phyloP scores from a whole-genome alignment of 2,797 vertebrate species.

The Trachops cirrhosus region DNA sequence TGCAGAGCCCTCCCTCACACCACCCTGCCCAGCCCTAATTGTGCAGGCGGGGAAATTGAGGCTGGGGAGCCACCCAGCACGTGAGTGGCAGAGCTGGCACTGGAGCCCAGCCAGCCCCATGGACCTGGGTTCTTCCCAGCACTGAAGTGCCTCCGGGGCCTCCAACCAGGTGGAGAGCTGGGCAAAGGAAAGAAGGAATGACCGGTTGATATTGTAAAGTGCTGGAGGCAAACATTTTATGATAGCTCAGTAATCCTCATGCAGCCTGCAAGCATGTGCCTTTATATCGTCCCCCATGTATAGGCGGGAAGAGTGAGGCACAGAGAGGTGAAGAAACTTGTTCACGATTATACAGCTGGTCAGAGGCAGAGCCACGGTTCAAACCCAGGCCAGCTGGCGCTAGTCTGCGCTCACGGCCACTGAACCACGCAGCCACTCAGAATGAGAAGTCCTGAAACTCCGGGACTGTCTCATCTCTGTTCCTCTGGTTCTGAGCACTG shows the following conservation, averaged over 20 bases:
- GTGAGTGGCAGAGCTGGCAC: neutral
- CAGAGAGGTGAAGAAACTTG: neutral
- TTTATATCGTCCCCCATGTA: neutral
- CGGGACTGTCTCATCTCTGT: neutral
- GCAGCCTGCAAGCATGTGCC: rapidly evolving
- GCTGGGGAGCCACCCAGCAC: neutral
- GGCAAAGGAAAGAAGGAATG: neutral
- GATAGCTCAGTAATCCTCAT: neutral
- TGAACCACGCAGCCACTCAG: neutral
- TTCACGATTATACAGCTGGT: neutral
- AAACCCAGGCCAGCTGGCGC: neutral
- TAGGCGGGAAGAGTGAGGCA: neutral
- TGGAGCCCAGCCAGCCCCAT: neutral
- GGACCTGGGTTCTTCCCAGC: neutral
- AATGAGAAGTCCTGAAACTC: neutral
- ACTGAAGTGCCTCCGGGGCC: neutral
- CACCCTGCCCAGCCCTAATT: neutral
- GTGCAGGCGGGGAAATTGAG: conserved; percentile 5
- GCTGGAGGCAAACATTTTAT: rapidly evolving
- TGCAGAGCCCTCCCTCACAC: neutral
- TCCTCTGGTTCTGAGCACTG: neutral
- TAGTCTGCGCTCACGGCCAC: neutral
- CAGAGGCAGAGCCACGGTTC: neutral
- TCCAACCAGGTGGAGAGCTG: neutral
- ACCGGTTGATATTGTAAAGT: rapidly evolving